Evolutionary conservation across 2,113 vertebrate genomes (phyloP).

Genomic region (Ciconia boyciana): DNA sequence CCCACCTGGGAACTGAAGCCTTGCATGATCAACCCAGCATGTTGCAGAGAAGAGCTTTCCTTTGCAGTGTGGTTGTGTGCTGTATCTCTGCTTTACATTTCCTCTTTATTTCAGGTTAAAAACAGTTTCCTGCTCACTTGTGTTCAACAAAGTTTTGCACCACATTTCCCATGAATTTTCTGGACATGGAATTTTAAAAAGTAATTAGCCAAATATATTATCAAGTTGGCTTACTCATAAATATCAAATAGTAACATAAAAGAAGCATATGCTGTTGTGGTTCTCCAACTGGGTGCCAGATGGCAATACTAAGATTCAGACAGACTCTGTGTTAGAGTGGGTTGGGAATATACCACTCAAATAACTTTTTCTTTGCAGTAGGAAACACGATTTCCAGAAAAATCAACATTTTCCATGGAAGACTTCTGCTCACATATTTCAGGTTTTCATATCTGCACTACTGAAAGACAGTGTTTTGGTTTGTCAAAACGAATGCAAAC

Average conservation of each 20-base stretch:
- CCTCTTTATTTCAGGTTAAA: background rate
- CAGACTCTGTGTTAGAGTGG: background rate
- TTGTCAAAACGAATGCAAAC: background rate
- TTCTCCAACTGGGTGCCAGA: conserved; percentile 49
- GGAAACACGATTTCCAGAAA: background rate
- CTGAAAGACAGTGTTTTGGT: background rate
- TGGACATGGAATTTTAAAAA: background rate
- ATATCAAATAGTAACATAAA: conserved; percentile 41
- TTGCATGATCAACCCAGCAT: background rate
- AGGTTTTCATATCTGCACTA: background rate
- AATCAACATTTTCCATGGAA: background rate
- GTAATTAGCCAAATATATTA: conserved; percentile 45
- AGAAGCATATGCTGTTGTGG: conserved; percentile 26
- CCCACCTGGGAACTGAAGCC: background rate
- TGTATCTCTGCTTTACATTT: background rate
- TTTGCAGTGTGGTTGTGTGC: background rate
- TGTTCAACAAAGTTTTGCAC: background rate
- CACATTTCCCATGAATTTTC: background rate
- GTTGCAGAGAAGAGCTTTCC: background rate
- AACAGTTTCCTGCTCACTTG: background rate
- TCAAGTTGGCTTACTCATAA: conserved; percentile 26
- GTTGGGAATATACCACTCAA: conserved; percentile 24
- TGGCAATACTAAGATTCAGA: conserved; percentile 36
- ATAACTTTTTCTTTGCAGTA: background rate
- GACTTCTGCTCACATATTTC: background rate